Evolutionary conservation across 2,888 invertebrate species (phyloP).

Genomic region (Erebia ligea): DNA sequence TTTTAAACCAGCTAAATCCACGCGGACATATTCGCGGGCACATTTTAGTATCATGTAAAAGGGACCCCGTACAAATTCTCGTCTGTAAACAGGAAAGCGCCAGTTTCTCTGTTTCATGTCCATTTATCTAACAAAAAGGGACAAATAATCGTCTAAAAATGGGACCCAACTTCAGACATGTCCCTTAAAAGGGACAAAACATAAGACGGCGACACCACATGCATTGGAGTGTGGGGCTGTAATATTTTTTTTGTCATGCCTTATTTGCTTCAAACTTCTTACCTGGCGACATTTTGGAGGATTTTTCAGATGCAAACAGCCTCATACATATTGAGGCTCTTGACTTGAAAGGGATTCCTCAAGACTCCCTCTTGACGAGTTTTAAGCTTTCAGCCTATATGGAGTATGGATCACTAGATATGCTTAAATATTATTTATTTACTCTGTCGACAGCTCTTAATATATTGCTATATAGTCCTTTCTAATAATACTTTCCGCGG

Average conservation of each 20-base stretch:
- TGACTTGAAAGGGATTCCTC: slow-evolving; percentile 35
- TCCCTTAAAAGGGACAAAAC: slow-evolving; percentile 39
- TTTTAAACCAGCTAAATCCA: no score
- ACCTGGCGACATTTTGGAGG: slow-evolving; percentile 38
- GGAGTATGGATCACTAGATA: background rate
- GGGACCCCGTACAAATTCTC: background rate
- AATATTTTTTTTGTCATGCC: slow-evolving; percentile 43
- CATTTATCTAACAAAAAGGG: slow-evolving; percentile 32
- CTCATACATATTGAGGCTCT: slow-evolving; percentile 30
- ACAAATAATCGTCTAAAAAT: slow-evolving; percentile 41
- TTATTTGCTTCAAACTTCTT: slow-evolving; percentile 39
- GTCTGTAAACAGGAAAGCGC: background rate
- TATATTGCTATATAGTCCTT: no score
- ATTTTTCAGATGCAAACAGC: slow-evolving; percentile 39
- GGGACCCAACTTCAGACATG: slow-evolving; percentile 42
- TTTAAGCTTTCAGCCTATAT: background rate
- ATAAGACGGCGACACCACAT: slow-evolving; percentile 34
- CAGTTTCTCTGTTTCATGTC: slow-evolving; percentile 15
- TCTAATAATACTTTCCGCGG: no score
- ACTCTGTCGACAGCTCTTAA: no score
- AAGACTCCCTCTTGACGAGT: background rate
- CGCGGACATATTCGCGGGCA: no score
- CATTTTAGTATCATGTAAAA: background rate
- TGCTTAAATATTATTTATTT: no score
- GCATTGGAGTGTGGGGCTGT: slow-evolving; percentile 34